A percentile compares a stretch with the other conserved stretches of the same genome.
Evolutionary conservation across 2,113 vertebrate genomes (phyloP).

Genomic region (Rhinolophus ferrumequinum): DNA sequence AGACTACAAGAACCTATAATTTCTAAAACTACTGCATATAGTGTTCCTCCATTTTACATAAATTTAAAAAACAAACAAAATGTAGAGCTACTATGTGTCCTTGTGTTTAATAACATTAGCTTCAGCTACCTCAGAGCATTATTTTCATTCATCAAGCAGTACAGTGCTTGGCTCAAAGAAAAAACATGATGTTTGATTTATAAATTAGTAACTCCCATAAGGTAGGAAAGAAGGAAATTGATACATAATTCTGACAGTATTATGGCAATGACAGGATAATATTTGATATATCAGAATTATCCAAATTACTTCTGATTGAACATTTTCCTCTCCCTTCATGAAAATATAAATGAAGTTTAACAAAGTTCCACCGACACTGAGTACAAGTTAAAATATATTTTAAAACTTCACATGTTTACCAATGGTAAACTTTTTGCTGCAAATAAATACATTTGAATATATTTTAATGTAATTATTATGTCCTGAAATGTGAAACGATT

Average conservation of each 20-base stretch:
- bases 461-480: constrained; percentile 7
- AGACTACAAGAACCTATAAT: background rate
- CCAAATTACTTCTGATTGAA: background rate
- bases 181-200: background rate
- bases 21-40: constrained; percentile 23
- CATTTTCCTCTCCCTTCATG: constrained; percentile 2
- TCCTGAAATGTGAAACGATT: background rate
- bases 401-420: constrained; percentile 10
- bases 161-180: background rate
- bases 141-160: background rate
- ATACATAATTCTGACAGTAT: background rate
- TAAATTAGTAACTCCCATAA: background rate
- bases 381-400: background rate
- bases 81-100: background rate
- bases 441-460: background rate
- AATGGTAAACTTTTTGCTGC: background rate
- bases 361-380: background rate
- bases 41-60: background rate
- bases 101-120: background rate
- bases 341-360: constrained; percentile 28
- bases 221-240: background rate
- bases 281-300: background rate
- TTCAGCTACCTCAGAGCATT: background rate
- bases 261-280: background rate
- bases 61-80: background rate